These are phyloP conservation scores for Anarrhichthys ocellatus DNA, from an alignment of 2,113 vertebrate genomes.

Conservation along the genomic window DNA sequence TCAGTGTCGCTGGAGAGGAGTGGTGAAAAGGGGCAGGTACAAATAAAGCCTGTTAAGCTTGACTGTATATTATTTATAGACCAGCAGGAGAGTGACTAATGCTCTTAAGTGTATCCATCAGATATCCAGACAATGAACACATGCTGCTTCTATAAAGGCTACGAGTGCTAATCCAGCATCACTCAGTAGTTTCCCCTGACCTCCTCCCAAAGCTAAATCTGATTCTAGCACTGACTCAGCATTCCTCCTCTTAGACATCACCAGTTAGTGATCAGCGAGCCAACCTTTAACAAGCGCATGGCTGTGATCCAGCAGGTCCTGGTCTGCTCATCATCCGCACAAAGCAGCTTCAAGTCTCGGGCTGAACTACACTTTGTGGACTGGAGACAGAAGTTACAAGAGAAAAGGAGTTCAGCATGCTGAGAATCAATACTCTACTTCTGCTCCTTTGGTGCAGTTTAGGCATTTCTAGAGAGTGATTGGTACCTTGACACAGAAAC, in stretches of 20 bases:
- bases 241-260: slow-evolving; percentile 58
- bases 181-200: slow-evolving; percentile 60
- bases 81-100: slow-evolving; percentile 36
- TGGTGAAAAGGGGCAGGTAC: slow-evolving; percentile 2
- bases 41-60: slow-evolving; percentile 12
- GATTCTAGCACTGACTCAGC: slow-evolving; percentile 68
- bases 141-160: slow-evolving; percentile 61
- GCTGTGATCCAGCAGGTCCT: slow-evolving; percentile 97
- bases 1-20: not conserved
- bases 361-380: slow-evolving; percentile 90
- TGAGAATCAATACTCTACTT: slow-evolving; percentile 21
- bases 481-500: slow-evolving; percentile 97
- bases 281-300: slow-evolving; percentile 96
- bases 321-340: slow-evolving; percentile 94
- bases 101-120: slow-evolving; percentile 46
- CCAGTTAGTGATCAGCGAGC: slow-evolving; percentile 53
- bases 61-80: slow-evolving; percentile 47
- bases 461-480: slow-evolving; percentile 8
- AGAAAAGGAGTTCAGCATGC: slow-evolving; percentile 32
- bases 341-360: slow-evolving; percentile 95
- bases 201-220: slow-evolving; percentile 65
- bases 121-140: slow-evolving; percentile 67
- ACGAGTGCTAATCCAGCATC: slow-evolving; percentile 60
- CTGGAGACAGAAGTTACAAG: slow-evolving; percentile 80
- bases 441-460: slow-evolving; percentile 12